phyloP scores from a whole-genome alignment of 2,888 invertebrate genomes.

The Allolobophora icterica region DNA sequence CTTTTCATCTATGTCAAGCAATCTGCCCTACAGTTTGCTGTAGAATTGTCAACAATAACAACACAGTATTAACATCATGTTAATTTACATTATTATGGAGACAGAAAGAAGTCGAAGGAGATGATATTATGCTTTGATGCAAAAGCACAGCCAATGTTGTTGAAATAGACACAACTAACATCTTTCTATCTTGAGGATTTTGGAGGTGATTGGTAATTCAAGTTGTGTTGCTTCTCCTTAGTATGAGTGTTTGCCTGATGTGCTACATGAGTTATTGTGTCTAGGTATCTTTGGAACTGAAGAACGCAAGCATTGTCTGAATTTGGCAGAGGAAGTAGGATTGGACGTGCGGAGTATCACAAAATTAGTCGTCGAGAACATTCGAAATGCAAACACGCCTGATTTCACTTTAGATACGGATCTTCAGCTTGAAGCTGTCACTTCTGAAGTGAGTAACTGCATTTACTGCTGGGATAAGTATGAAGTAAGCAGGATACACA shows the following conservation, averaged over 20 bases:
- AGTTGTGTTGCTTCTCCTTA: not conserved
- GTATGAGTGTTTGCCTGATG: not conserved
- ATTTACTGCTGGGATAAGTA: not conserved
- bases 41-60: too few relatives aligned
- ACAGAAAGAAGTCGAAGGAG: not conserved
- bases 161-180: not conserved
- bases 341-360: conserved; percentile 85
- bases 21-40: too few relatives aligned
- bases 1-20: too few relatives aligned
- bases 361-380: conserved; percentile 82
- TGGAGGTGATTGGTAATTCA: not conserved
- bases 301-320: conserved; percentile 62
- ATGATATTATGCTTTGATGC: not conserved
- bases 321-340: conserved; percentile 73
- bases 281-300: conserved; percentile 61
- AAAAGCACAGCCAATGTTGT: not conserved
- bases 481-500: not conserved
- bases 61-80: too few relatives aligned
- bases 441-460: conserved; percentile 53
- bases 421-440: conserved; percentile 68
- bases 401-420: conserved; percentile 65
- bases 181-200: not conserved
- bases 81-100: not conserved
- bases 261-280: not conserved
- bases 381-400: conserved; percentile 62